Base-by-base conservation (phyloP, 1,140 invertebrate genomes). In the Diorhabda sublineata region DNA sequence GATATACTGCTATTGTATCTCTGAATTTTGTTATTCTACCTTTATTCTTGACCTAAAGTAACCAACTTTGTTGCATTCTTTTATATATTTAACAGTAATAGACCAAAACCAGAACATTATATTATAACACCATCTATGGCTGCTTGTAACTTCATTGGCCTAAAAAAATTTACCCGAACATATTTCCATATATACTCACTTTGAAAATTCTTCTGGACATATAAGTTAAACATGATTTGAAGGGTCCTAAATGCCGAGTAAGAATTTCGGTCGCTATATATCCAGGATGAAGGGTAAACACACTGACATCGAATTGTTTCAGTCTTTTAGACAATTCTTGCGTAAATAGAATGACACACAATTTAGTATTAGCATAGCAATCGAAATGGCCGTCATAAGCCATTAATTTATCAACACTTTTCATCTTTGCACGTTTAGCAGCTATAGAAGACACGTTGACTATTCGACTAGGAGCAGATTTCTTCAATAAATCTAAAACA, bases 271-370 rank as follows among this genome's bases (percentile, higher is more conserved):
- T 81, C 66, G 74, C 67, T n/a, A 81, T 71, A 7, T 73, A 70
- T 56, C 78, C 80, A 5, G 80, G 80, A 74, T 80, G 77, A 7
- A 79, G 69, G 8, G 73, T 75, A 71, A 79, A 78, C 1, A 75
- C 73, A 8, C 61, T 74, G 2, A 80, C 72, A 42, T 68, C 71
- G 47, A 67, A 83, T 83, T 84, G 84, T 84, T 86, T 78, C 26
- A 91, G 74, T 69, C 82, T 79, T 60, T 80, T 79, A 43, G 84
- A 80, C 43, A 92, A 80, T 79, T 91, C 87, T 9, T 81, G 83
- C 0, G 85, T 87, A 71, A 92, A 91, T 3, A 92, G 79, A 26
- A 89, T 78, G 67, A 90, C 87, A 4, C 89, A 89, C 60, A 92
- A 74, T 82, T 93, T 93, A 67, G 88, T 91, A 74, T 89, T 88